phyloP scores from a whole-genome alignment of 2,797 vertebrate genomes.

The Chelon labrosus region DNA sequence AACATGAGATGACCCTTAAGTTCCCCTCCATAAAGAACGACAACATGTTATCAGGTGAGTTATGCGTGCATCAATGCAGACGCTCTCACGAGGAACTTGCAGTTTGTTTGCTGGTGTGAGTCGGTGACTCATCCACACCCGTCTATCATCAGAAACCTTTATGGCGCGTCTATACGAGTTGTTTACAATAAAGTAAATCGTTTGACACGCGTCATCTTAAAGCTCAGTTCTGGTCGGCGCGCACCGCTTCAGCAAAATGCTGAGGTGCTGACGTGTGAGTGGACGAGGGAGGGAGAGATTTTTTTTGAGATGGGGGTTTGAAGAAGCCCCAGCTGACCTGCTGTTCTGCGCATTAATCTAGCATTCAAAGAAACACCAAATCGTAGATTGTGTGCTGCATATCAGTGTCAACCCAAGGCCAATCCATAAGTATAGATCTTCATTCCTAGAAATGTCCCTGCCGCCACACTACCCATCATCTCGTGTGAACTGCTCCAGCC shows the following conservation, averaged over 20 bases:
- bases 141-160: constrained; percentile 61
- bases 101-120: constrained; percentile 59
- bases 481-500: constrained; percentile 17
- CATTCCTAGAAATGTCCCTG: constrained; percentile 41
- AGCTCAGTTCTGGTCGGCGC: constrained; percentile 13
- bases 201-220: constrained; percentile 20
- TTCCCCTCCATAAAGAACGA: constrained; percentile 99
- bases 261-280: constrained; percentile 21
- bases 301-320: background rate
- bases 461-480: constrained; percentile 12
- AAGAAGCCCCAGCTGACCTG: background rate
- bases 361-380: constrained; percentile 37
- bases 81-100: constrained; percentile 15
- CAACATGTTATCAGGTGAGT: constrained; percentile 98
- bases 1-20: constrained; percentile 99
- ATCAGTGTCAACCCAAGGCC: constrained; percentile 54
- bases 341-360: constrained; percentile 34
- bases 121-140: constrained; percentile 58
- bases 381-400: constrained; percentile 33
- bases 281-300: background rate
- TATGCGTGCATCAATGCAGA: constrained; percentile 53
- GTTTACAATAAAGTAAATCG: constrained; percentile 65
- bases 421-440: constrained; percentile 53
- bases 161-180: constrained; percentile 49
- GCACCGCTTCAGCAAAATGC: constrained; percentile 17